Conservation (phyloP, 2,888 invertebrate genomes). For the Laothoe populi region DNA sequence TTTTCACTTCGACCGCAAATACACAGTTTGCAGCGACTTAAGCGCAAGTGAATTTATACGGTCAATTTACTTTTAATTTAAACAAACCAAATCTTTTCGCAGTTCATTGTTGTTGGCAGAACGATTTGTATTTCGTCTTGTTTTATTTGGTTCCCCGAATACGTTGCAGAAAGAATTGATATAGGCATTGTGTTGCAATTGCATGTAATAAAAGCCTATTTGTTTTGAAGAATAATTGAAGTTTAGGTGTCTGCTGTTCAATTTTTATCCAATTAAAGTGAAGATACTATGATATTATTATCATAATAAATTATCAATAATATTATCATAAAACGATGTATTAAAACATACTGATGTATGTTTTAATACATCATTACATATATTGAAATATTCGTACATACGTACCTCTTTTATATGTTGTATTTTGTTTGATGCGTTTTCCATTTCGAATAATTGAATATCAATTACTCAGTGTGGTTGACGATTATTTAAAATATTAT, state of each 20-base stretch:
- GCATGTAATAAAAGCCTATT: slow-evolving; percentile 44
- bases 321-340: too few species aligned
- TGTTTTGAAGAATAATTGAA: slow-evolving; percentile 31
- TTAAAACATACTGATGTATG: too few species aligned
- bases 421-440: slow-evolving; percentile 10
- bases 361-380: too few species aligned
- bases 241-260: too few species aligned
- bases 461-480: slow-evolving; percentile 32
- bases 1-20: slow-evolving; percentile 39
- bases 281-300: too few species aligned
- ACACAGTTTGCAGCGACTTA: slow-evolving; percentile 33
- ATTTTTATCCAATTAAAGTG: too few species aligned
- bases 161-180: slow-evolving; percentile 50
- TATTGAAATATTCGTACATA: too few species aligned
- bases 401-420: slow-evolving; percentile 23
- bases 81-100: slow-evolving; percentile 57
- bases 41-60: slow-evolving; percentile 39
- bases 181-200: slow-evolving; percentile 49
- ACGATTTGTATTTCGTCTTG: slow-evolving; percentile 45
- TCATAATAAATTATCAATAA: too few species aligned
- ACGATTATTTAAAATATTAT: slow-evolving; percentile 38
- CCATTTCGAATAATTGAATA: slow-evolving; percentile 34
- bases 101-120: slow-evolving; percentile 55
- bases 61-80: slow-evolving; percentile 73
- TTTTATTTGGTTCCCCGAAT: slow-evolving; percentile 62